Evolutionary conservation across 2,797 vertebrate genomes (phyloP).

Genomic region (Tenualosa ilisha): DNA sequence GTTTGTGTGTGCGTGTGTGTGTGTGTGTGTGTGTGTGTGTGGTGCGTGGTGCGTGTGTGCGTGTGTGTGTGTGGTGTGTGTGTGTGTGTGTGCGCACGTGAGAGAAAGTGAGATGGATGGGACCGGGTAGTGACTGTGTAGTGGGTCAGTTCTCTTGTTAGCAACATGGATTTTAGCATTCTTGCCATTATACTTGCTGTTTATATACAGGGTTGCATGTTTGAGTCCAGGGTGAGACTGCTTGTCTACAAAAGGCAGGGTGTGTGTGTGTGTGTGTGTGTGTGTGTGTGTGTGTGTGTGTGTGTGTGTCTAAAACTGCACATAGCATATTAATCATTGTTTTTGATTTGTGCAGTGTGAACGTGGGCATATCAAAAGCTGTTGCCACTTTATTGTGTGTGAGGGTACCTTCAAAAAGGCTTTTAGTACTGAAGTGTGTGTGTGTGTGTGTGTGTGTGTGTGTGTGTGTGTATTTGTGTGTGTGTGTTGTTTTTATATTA

Average conservation of each 20-base stretch:
- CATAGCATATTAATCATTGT: conserved; percentile 16
- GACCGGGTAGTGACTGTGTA: too few relatives aligned
- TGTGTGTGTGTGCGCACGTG: not conserved
- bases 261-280: not conserved
- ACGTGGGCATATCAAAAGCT: not conserved
- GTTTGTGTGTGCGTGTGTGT: not conserved
- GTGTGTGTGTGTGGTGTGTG: not conserved
- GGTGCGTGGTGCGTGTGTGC: not conserved
- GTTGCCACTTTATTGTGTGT: not conserved
- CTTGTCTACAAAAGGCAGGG: too few relatives aligned
- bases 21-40: not conserved
- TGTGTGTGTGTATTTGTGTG: not conserved
- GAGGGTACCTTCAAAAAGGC: not conserved
- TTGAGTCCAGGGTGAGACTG: too few relatives aligned
- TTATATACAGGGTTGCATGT: too few relatives aligned
- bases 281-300: not conserved
- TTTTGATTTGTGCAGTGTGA: conserved; percentile 5
- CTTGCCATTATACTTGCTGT: too few relatives aligned
- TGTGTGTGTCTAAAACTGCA: not conserved
- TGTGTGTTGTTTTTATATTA: not conserved
- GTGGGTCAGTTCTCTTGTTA: too few relatives aligned
- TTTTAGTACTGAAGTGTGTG: not conserved
- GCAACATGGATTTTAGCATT: too few relatives aligned
- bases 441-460: not conserved
- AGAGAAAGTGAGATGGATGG: too few relatives aligned